Percentiles rank a stretch among this genome's conserved stretches.
These are phyloP conservation scores for Invenusta paracnida DNA, from an alignment of 2,888 invertebrate genomes.

Conservation along the genomic window DNA sequence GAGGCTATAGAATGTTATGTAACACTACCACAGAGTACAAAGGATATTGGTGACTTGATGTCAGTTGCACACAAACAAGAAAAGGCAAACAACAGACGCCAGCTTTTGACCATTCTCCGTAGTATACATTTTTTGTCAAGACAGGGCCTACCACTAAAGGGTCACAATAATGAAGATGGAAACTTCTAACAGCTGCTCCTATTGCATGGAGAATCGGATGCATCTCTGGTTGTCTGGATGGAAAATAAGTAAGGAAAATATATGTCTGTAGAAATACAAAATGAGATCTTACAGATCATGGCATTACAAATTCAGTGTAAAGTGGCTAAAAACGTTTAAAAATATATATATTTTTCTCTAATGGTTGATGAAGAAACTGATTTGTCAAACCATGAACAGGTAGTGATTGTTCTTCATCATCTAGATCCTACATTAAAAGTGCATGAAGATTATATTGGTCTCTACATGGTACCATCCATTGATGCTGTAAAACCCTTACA, in stretches of 20 bases:
- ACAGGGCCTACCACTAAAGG: too few relatives aligned
- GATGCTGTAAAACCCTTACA: neutral
- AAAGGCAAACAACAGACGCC: too few relatives aligned
- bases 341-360: neutral
- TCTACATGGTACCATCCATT: neutral
- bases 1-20: too few relatives aligned
- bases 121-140: too few relatives aligned
- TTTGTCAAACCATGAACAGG: neutral
- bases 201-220: too few relatives aligned
- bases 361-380: neutral
- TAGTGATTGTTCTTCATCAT: neutral
- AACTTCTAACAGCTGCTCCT: too few relatives aligned
- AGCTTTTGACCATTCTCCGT: too few relatives aligned
- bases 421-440: neutral
- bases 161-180: too few relatives aligned
- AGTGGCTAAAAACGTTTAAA: neutral
- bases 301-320: neutral
- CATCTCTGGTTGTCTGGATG: too few relatives aligned
- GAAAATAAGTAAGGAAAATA: neutral
- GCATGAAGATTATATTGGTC: neutral
- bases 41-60: too few relatives aligned
- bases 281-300: neutral
- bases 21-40: too few relatives aligned
- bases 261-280: neutral
- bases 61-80: too few relatives aligned